Percentiles rank a stretch among this genome's conserved stretches.
phyloP scores from a whole-genome alignment of 2,797 vertebrate species.

The Anguilla obscura region DNA sequence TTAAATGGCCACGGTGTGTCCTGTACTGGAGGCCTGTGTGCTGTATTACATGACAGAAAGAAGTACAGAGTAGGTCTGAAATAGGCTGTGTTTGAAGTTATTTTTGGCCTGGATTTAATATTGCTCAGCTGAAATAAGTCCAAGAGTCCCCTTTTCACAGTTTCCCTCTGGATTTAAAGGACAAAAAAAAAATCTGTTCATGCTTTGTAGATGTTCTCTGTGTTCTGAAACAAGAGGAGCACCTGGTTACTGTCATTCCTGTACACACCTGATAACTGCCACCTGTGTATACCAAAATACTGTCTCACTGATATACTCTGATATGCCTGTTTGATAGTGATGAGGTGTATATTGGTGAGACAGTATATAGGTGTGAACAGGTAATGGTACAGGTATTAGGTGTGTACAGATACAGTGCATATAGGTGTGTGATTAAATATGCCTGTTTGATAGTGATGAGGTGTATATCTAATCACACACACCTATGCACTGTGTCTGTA shows the following conservation, averaged over 20 bases:
- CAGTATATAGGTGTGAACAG: not conserved
- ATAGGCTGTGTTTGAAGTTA: conserved; percentile 35
- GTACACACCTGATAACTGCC: conserved; percentile 1
- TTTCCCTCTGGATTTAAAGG: conserved; percentile 28
- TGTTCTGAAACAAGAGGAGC: conserved; percentile 17
- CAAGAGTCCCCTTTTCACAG: conserved; percentile 21
- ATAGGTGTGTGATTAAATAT: too few species aligned
- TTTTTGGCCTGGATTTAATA: conserved; percentile 36
- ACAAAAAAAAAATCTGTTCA: conserved; percentile 12
- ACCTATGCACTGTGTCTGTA: not conserved
- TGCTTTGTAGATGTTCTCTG: conserved; percentile 13
- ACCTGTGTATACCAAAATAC: conserved; percentile 16
- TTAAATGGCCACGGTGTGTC: conserved; percentile 1
- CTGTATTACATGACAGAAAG: conserved; percentile 27
- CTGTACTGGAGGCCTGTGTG: not conserved
- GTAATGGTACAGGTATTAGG: conserved; percentile 5
- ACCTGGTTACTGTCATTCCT: not conserved
- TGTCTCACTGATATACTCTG: not conserved
- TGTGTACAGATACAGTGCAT: not conserved
- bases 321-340: not conserved
- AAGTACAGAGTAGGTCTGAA: conserved; percentile 30
- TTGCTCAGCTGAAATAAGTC: conserved; percentile 34
- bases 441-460: too few species aligned
- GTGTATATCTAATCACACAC: too few species aligned
- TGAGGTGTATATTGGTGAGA: not conserved